Percentiles rank a stretch among this genome's conserved stretches.
Evolutionary conservation across 92 coral and sea anemone genomes (phyloP).

Genomic region (Epizoanthus rinbou): DNA sequence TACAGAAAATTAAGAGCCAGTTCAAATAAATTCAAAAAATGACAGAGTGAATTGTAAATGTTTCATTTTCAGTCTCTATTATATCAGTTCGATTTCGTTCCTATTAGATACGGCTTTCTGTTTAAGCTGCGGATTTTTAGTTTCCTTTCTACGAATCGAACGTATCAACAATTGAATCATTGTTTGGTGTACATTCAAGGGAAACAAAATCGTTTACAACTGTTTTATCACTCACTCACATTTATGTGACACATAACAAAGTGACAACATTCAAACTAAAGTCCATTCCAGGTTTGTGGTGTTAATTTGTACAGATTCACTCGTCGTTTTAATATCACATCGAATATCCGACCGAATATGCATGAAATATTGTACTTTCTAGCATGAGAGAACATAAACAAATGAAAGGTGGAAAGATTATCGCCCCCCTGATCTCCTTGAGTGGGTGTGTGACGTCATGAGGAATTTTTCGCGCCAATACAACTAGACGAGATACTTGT

Average conservation of each 20-base stretch:
- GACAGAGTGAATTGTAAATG: background rate
- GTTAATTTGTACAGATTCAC: background rate
- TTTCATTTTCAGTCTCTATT: background rate
- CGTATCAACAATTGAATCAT: background rate
- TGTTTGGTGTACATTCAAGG: background rate
- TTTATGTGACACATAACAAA: background rate
- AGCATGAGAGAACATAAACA: conserved; percentile 9
- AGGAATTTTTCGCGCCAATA: conserved; percentile 18
- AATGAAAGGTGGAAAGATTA: background rate
- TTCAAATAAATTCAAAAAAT: background rate
- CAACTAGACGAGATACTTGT: background rate
- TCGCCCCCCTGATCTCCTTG: conserved; percentile 16
- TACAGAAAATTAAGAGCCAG: background rate
- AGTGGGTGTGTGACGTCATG: conserved; percentile 39
- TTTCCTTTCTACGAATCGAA: background rate
- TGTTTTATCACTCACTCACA: background rate
- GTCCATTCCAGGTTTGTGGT: background rate
- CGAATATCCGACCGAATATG: conserved; percentile 6
- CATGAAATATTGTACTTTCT: background rate
- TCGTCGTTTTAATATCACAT: background rate
- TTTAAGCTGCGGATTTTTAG: background rate
- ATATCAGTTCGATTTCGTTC: background rate
- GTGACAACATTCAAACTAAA: background rate
- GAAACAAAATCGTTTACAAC: conserved; percentile 1
- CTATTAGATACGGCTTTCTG: background rate